These are phyloP conservation scores for Phacellophora camtschatica DNA, from an alignment of 30 jellyfish, hydroid and myxozoan genomes.

Conservation along the genomic window DNA sequence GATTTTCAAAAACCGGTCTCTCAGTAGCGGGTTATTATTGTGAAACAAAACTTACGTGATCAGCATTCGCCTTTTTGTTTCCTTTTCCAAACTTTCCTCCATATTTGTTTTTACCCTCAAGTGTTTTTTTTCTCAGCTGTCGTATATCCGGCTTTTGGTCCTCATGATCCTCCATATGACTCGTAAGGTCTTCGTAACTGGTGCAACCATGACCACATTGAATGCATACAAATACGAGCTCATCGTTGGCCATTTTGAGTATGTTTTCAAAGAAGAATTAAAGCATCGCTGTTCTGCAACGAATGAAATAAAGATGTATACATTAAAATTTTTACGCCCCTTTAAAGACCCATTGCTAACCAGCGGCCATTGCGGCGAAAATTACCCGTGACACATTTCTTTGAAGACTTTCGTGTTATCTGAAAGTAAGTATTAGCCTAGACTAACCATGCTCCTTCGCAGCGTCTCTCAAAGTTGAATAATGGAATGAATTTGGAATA, in stretches of 20 bases:
- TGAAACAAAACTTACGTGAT: constrained; percentile 19
- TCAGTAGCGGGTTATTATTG: no score
- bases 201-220: constrained; percentile 74
- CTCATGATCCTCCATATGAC: constrained; percentile 71
- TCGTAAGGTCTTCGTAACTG: constrained; percentile 66
- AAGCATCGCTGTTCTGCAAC: neutral
- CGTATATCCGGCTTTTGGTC: constrained; percentile 70
- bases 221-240: constrained; percentile 58
- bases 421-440: no score
- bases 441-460: no score
- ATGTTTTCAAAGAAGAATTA: neutral
- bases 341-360: no score
- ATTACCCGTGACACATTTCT: no score
- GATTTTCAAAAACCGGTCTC: no score
- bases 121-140: constrained; percentile 42
- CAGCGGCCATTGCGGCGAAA: no score
- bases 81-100: neutral
- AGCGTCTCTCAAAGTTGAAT: no score
- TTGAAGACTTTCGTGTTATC: no score
- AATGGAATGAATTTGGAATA: no score
- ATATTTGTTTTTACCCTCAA: neutral
- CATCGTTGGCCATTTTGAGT: constrained; percentile 60
- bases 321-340: no score
- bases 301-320: no score
- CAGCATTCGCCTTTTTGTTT: neutral